Base-by-base conservation (phyloP, 2,888 invertebrate genomes). In the Pterostichus niger region DNA sequence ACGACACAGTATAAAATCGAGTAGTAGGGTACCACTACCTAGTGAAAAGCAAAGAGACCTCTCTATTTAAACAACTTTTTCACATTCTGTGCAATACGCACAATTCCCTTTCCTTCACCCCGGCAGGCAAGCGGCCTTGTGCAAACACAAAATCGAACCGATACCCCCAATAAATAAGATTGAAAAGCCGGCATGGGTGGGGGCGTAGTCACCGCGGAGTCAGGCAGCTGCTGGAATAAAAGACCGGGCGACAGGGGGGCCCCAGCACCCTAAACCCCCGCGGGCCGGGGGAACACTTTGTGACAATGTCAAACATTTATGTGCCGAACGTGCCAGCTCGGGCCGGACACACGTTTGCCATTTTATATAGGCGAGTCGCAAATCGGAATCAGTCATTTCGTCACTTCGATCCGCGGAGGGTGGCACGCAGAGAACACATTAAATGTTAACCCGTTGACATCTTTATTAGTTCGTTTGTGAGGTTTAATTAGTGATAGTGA, bases 181-280 rank as follows among this genome's bases (percentile, higher is more conserved):
- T 88, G 89, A 89, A 90, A 89, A 88, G 87, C 88, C 86, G 86
- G 86, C 87, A 86, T 68, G 85, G 88, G 88, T 88, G 88, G 89
- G 89, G 89, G 89, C 88, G 89, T 89, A 89, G 59, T 56, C 56
- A 56, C 77, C 61, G 59, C 54, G 49, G 35, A 44, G 13, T 17
- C 68, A 31, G 89, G 89, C 90, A 90, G 90, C 90, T 90, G 90
- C 76, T 11, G 86, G 87, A 89, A 90, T 89, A 90, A 90, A 90
- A 89, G 89, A 89, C 89, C 40, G 40, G 40, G 40, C 40, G 40
- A 40, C 40, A 40, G 40, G 40, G 89, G 90, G 89, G 88, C 88
- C 88, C 17, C 4, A 24, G 59, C 24, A 40, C 24, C 89, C 89
- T 89, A 88, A n/a, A 89, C 89, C 88, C 88, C 88, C 88, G 85